These are phyloP conservation scores for Poeciliopsis turneri DNA, from an alignment of 2,797 vertebrate species.

Conservation along the genomic window DNA sequence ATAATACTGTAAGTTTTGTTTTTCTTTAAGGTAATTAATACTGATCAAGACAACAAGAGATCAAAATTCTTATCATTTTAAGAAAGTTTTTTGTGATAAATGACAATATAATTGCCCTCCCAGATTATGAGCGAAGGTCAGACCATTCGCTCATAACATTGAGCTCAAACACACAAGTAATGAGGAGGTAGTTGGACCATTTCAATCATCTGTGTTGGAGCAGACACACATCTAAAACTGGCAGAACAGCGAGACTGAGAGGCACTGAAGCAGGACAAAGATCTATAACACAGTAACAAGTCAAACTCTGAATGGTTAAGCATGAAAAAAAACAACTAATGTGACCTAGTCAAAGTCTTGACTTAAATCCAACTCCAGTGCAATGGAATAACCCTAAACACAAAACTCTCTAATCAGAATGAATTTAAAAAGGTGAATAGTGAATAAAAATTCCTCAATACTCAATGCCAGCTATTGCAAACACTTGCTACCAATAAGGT, in stretches of 20 bases:
- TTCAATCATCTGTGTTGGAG: background rate
- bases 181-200: background rate
- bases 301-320: background rate
- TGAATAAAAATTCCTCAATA: background rate
- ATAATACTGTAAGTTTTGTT: too few relatives aligned
- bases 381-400: background rate
- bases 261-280: too few relatives aligned
- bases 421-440: background rate
- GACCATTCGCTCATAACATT: background rate
- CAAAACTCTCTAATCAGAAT: background rate
- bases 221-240: background rate
- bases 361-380: background rate
- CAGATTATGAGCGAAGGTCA: background rate
- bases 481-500: background rate
- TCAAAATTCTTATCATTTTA: too few relatives aligned
- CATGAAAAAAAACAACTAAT: background rate
- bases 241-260: background rate
- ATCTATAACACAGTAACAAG: background rate
- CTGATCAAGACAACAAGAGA: too few relatives aligned
- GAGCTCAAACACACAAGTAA: background rate
- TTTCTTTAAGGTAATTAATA: too few relatives aligned
- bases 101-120: too few relatives aligned
- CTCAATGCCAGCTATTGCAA: background rate
- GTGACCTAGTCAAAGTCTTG: background rate
- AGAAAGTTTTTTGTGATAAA: too few relatives aligned